Evolutionary conservation across 92 coral and sea anemone species (phyloP).

Genomic region (Umimayanthus chanpuru): DNA sequence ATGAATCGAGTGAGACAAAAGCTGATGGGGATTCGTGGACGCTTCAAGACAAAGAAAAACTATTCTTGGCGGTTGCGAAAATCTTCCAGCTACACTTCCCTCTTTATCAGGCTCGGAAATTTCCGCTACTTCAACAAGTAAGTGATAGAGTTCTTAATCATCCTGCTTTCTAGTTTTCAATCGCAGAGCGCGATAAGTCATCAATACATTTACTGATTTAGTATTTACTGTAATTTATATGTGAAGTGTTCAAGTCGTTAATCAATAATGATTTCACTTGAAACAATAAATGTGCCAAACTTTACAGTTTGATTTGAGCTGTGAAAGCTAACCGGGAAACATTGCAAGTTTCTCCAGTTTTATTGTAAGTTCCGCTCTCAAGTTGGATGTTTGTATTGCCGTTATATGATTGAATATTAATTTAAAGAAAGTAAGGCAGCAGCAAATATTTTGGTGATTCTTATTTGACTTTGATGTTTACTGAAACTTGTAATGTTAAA

Average conservation of each 20-base stretch:
- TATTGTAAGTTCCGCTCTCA: too few relatives aligned
- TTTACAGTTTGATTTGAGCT: too few relatives aligned
- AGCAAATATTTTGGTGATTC: neutral
- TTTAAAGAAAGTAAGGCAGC: neutral
- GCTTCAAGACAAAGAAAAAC: constrained; percentile 73
- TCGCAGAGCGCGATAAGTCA: neutral
- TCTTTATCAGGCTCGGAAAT: constrained; percentile 89
- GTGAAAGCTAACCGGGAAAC: neutral
- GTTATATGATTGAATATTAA: neutral
- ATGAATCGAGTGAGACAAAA: constrained; percentile 48
- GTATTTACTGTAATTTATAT: too few relatives aligned
- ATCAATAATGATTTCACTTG: neutral
- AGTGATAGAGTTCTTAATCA: neutral
- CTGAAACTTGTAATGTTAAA: neutral
- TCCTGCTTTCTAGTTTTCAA: neutral
- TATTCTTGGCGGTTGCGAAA: constrained; percentile 86
- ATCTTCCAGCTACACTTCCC: constrained; percentile 96
- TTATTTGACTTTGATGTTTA: neutral
- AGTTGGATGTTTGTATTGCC: neutral
- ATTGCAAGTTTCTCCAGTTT: neutral
- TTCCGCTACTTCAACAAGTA: constrained; percentile 84
- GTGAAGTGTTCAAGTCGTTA: neutral
- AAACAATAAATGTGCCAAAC: neutral
- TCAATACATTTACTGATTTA: too few relatives aligned
- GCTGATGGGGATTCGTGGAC: constrained; percentile 65